Base-by-base conservation (phyloP, 2,888 invertebrate genomes). In the Spicauda simplicius region DNA sequence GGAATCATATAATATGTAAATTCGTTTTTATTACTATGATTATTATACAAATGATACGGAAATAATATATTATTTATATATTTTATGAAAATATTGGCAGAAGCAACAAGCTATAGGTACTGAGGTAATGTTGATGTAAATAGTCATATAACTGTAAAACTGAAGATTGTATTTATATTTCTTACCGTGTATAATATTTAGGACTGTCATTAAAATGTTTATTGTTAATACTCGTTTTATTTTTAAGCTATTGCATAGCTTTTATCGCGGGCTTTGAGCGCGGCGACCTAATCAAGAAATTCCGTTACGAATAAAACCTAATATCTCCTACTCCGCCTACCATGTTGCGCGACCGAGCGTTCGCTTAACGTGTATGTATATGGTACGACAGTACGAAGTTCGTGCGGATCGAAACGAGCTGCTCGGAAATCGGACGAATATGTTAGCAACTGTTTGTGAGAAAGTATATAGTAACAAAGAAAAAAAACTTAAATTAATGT, bases 141-240 rank as follows among this genome's bases (percentile, higher is more conserved):
- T 86, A 87, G 73, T 75, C 70, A 72, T 81, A 76, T 73, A 77
- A 56, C 72, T 81, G 80, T 84, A 78, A 81, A 83, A 80, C 81
- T 84, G 80, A 74, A 86, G 81, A 87, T 80, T 83, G 83, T 89
- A 87, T 91, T 87, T 88, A 88, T 90, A 86, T 91, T 90, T 88
- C 85, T 80, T 87, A 89, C 80, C 7, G 12, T 85, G 82, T 87
- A 84, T 84, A 81, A 83, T 83, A 85, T 77, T 77, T 85, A 84
- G 81, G 80, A 80, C 77, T 86, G 84, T 80, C 75, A 89, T 85
- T 90, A 90, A 85, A 91, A 87, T 85, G 88, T 89, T 91, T 90
- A 91, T 86, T 91, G 91, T 91, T 91, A 84, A 16, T 6, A 19
- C 48, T 33, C 63, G 45, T 60, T 66, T 67, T 61, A 55, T 55